These are phyloP conservation scores for Synergus laeviventris DNA, from an alignment of 2,888 invertebrate species.

Conservation along the genomic window DNA sequence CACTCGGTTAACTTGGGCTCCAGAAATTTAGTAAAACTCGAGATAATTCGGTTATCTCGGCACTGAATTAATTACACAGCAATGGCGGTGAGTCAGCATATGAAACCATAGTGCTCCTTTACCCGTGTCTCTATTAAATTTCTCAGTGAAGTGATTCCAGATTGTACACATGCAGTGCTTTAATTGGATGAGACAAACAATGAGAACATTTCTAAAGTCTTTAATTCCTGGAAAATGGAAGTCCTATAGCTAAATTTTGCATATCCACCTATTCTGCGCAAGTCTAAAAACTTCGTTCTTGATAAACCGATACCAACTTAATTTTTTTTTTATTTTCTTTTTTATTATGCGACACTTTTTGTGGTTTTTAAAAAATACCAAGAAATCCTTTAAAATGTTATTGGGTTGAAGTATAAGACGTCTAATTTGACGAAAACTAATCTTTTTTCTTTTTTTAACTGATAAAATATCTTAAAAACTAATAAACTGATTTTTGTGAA, in stretches of 20 bases:
- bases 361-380: no score
- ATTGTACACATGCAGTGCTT: conserved; percentile 3
- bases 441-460: no score
- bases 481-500: no score
- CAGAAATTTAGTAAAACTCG: conserved; percentile 30
- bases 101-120: not conserved
- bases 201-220: not conserved
- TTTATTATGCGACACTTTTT: no score
- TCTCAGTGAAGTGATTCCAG: conserved; percentile 38
- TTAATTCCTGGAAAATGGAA: not conserved
- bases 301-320: no score
- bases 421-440: no score
- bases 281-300: no score
- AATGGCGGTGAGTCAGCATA: conserved; percentile 6
- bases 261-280: not conserved
- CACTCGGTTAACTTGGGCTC: conserved; percentile 17
- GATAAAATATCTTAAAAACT: no score
- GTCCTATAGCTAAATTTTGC: not conserved
- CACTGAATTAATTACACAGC: conserved; percentile 27
- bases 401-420: no score
- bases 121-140: conserved; percentile 31
- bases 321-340: no score
- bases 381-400: no score
- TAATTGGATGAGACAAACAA: conserved; percentile 15
- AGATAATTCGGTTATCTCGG: conserved; percentile 29